Percentiles rank a stretch among this genome's conserved stretches.
Evolutionary conservation across 2,797 vertebrate genomes (phyloP).

Genomic region (Sebastes reedi): DNA sequence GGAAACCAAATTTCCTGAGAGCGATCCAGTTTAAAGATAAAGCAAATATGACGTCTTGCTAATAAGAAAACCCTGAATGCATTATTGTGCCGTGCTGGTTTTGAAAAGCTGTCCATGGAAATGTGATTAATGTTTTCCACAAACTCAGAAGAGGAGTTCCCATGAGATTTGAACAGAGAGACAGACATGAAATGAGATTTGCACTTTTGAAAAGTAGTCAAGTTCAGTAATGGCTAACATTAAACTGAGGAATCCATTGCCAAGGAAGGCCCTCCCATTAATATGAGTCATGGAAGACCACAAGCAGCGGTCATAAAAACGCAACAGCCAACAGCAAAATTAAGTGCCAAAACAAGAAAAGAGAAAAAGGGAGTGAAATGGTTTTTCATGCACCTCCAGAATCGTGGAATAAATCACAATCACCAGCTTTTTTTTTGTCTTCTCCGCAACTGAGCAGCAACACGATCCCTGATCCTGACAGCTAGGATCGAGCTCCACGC

Average conservation of each 20-base stretch:
- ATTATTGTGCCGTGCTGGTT: conserved; percentile 40
- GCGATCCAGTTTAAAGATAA: conserved; percentile 4
- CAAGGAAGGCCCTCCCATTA: conserved; percentile 58
- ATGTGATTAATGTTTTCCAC: conserved; percentile 76
- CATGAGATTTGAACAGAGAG: conserved; percentile 24
- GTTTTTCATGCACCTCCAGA: conserved; percentile 4
- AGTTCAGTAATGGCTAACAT: conserved; percentile 61
- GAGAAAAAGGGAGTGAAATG: neutral
- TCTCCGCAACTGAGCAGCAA: neutral
- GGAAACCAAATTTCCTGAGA: conserved; percentile 7
- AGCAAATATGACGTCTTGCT: neutral
- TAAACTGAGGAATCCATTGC: conserved; percentile 47
- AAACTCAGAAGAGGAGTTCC: conserved; percentile 56
- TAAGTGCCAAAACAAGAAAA: conserved; percentile 24
- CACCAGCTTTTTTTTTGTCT: neutral
- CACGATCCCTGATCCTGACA: conserved; percentile 16
- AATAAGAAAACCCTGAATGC: conserved; percentile 39
- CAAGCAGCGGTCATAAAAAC: conserved; percentile 71
- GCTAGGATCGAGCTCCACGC: neutral
- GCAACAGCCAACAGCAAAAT: conserved; percentile 51
- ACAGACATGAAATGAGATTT: neutral
- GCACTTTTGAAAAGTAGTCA: conserved; percentile 48
- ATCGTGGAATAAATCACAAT: neutral
- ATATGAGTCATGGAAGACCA: conserved; percentile 73
- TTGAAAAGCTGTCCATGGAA: conserved; percentile 63